These are phyloP conservation scores for Callorhinus ursinus DNA, from an alignment of 2,113 vertebrate species.

Conservation along the genomic window DNA sequence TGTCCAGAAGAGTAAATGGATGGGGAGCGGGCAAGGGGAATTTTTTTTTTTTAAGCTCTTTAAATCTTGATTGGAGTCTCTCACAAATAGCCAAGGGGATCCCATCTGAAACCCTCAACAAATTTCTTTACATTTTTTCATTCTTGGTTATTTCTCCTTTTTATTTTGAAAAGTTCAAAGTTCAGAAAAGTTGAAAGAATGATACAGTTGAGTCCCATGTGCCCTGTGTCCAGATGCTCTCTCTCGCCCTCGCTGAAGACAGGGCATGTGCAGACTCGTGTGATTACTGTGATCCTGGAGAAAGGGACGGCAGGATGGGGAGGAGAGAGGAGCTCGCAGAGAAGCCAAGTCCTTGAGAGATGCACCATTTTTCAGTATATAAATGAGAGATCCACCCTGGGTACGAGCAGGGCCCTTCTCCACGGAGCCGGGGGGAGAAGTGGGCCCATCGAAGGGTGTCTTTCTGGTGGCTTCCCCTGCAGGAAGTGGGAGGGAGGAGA, in stretches of 20 bases:
- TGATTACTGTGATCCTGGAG: background rate
- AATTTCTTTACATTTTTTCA: background rate
- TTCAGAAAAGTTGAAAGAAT: background rate
- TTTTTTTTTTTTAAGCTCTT: background rate
- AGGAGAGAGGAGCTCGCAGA: background rate
- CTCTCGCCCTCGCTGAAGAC: background rate
- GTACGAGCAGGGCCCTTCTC: background rate
- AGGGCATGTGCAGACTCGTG: rapidly evolving
- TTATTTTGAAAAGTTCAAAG: background rate
- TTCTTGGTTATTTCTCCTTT: background rate
- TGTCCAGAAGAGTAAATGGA: background rate
- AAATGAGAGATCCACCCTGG: background rate
- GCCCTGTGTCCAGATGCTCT: background rate
- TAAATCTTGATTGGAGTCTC: background rate
- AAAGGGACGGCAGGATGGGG: background rate
- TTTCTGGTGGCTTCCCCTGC: background rate
- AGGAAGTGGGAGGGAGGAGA: background rate
- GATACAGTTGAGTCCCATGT: background rate
- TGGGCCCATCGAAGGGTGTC: background rate
- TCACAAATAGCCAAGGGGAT: background rate
- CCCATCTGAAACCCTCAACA: background rate
- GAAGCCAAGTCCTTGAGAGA: background rate
- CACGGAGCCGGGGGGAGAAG: background rate
- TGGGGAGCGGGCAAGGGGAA: background rate
- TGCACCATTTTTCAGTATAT: background rate